Evolutionary conservation across 2,113 vertebrate species (phyloP), one percentile per base, ranked within the genome.

Genomic region (Syrmaticus mikado): DNA sequence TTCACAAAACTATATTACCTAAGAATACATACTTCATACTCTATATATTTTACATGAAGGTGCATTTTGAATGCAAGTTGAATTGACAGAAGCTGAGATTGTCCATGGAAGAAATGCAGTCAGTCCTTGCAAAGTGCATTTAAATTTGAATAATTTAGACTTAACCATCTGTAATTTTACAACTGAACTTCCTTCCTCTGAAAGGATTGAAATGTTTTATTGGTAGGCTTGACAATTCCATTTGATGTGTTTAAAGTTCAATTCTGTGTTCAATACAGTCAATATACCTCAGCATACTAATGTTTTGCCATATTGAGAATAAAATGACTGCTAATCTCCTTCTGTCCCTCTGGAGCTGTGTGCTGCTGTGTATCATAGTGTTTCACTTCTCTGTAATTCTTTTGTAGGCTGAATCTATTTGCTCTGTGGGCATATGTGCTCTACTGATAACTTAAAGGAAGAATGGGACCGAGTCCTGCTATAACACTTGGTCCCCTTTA

Each of bases 21-120:
- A 21, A 8, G 16, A 34, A 18, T 11, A 8, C 2, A 0, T 1
- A 6, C 61, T 79, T 5, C 3, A 8, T 18, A 13, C 43, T 60
- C 74, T 30, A 25, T 65, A 1, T 13, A 7, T 76, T 83, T 66
- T 85, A 8, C 5, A 30, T 53, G 40, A 78, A 40, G n/a, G 16
- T 67, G 32, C 2, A 5, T 36, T 60, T 52, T 4, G 8, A 60
- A 50, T 52, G 13, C 6, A 52, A 81, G 60, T 41, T 27, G 32
- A 67, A 19, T 38, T 75, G 38, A 2, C 11, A 60, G 32, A 27
- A 60, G 11, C 13, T 41, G 21, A 46, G 27, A 22, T 40, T 19
- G 20, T 8, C 34, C 4, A 16, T 19, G 20, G 52, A 72, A 64
- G 53, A 40, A 85, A 78, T 79, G 24, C 6, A 36, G 24, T 48